These are phyloP conservation scores for Scomberomorus guttatus DNA, from an alignment of 2,797 vertebrate species.

Conservation along the genomic window DNA sequence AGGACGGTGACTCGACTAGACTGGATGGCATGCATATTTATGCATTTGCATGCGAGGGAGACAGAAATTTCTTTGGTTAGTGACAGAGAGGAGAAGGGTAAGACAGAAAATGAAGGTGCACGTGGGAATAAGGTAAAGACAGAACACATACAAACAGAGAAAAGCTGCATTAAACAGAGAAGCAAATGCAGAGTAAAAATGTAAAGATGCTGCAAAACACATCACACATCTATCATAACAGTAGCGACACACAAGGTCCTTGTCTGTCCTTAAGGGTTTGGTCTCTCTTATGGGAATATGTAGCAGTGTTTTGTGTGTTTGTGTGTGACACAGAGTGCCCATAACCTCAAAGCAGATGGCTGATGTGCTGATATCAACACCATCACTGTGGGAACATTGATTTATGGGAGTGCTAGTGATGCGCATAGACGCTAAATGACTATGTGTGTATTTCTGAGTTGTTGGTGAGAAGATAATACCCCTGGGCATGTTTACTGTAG, in stretches of 20 bases:
- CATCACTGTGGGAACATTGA: constrained; percentile 58
- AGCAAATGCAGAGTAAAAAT: constrained; percentile 12
- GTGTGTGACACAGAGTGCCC: constrained; percentile 24
- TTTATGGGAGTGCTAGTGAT: constrained; percentile 60
- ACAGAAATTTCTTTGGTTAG: not conserved
- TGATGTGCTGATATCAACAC: constrained; percentile 70
- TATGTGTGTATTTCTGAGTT: constrained; percentile 23
- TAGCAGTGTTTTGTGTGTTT: constrained; percentile 19
- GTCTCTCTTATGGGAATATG: constrained; percentile 43
- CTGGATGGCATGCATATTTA: constrained; percentile 43
- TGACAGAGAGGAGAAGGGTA: not conserved
- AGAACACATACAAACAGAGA: not conserved
- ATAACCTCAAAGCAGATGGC: constrained; percentile 72
- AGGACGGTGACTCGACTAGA: constrained; percentile 19
- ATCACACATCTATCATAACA: constrained; percentile 47
- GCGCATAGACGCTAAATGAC: constrained; percentile 43
- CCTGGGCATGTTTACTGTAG: constrained; percentile 28
- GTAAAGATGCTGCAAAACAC: constrained; percentile 20
- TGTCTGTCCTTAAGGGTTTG: constrained; percentile 3
- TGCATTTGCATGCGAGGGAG: not conserved
- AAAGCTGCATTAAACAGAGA: constrained; percentile 12
- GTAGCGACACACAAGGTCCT: constrained; percentile 8
- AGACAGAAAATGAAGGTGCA: not conserved
- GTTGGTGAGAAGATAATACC: constrained; percentile 23
- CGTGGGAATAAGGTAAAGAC: not conserved